Base-by-base conservation (phyloP, 2,797 vertebrate genomes). In the Ctenopoma kingsleyae region DNA sequence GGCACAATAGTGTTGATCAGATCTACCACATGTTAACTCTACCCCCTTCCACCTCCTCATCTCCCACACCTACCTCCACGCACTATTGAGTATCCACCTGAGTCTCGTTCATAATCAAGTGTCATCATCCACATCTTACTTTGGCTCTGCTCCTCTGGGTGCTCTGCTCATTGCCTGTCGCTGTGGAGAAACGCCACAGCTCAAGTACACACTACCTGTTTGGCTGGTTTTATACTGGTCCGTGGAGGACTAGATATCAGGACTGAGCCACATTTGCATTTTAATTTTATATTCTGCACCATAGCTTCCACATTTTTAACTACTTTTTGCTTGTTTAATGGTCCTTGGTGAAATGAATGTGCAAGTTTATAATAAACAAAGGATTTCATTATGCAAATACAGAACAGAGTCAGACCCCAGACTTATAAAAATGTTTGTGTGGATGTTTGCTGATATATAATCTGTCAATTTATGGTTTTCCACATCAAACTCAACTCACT, bases 301-400 rank as follows among this genome's bases (percentile, higher is more conserved):
- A 62, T 36, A 52, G 76, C 80, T 70, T 78, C 67, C 80, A 76
- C 77, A 68, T 84, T 87, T 80, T 89, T 91, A 84, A 91, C 87
- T 91, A 86, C 91, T 84, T 88, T 88, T 68, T 85, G 90, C 87
- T 88, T 91, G 90, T 93, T 93, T 93, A 93, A 93, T 91, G 86
- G 87, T 85, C 91, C 92, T 93, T 73, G 66, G 80, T 91, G 91
- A 89, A 90, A 92, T 86, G 63, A 92, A 92, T 87, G 85, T 67
- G 70, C 74, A 62, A 43, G 72, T 93, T 88, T 89, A 86, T 90
- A 89, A 90, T 92, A 91, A 94, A 93, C 92, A 92, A 91, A 91
- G 80, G 84, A 89, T 86, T 93, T 92, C 87, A 93, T 93, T 92
- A 93, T 93, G 90, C 89, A 93, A 91, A 93, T 92, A 55, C 25